Evolutionary conservation across 2,888 invertebrate species (phyloP).

Genomic region (Drosophila quinaria): DNA sequence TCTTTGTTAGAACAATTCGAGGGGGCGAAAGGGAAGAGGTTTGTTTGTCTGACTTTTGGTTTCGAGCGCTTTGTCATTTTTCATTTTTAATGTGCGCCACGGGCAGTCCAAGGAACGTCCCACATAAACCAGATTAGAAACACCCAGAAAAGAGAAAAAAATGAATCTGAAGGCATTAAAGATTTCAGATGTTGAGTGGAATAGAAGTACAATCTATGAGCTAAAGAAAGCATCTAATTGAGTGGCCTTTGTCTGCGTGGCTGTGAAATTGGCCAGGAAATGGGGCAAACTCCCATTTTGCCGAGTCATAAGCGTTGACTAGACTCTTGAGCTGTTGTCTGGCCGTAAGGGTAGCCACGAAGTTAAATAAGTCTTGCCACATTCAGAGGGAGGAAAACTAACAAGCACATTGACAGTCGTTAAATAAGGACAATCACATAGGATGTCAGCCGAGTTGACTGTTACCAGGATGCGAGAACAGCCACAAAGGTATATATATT

Average conservation of each 20-base stretch:
- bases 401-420: constrained; percentile 52
- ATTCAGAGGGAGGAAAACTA: constrained; percentile 16
- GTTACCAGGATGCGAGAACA: constrained; percentile 31
- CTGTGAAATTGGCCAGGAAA: constrained; percentile 15
- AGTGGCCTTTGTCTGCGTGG: constrained; percentile 8
- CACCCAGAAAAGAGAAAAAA: not conserved
- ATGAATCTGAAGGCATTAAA: constrained; percentile 11
- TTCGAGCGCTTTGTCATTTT: constrained; percentile 43
- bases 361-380: constrained; percentile 43
- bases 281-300: constrained; percentile 25
- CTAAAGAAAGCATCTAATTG: constrained; percentile 29
- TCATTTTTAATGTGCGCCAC: constrained; percentile 40
- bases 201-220: constrained; percentile 3
- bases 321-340: constrained; percentile 15
- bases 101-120: constrained; percentile 10
- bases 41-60: constrained; percentile 37
- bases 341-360: constrained; percentile 40
- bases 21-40: not conserved
- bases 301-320: constrained; percentile 27
- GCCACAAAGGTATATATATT: constrained; percentile 49
- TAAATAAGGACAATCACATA: constrained; percentile 42
- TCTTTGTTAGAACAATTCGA: constrained; percentile 7
- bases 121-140: constrained; percentile 19
- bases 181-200: not conserved
- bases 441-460: constrained; percentile 14